Evolutionary conservation across 2,797 vertebrate species (phyloP), one percentile per base, ranked within the genome.

Genomic region (Acanthurus leucopareius): DNA sequence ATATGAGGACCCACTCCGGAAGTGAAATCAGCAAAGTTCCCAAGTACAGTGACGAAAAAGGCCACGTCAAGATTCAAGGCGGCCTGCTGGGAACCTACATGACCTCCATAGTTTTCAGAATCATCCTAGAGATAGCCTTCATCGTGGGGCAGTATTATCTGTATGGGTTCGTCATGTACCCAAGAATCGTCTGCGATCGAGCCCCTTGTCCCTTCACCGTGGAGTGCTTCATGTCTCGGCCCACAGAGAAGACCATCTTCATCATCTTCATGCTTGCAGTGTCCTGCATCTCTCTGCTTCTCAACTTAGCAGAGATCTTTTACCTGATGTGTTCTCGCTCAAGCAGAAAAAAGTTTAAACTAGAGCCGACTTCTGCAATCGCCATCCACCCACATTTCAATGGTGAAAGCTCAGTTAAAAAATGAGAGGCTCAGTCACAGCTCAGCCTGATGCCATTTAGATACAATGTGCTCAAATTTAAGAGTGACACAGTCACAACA

Each of bases 171-270:
- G 73, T 97, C 74, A 89, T 99, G 94, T 90, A 94, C 0, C 96
- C 93, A 0, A 93, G 94, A 69, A 93, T 99, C 19, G 96, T 94
- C 15, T 99, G 98, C 75, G 91, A 96, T 66, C 80, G 97, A 49
- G 92, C 89, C 0, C 98, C 98, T 0, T 99, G 98, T 87, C 98
- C 98, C 0, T 97, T 97, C 86, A 96, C 96, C 0, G 97, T 99
- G 1, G 98, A 99, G 94, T 99, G 98, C 69, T 99, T 93, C 95
- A 98, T 99, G 87, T 99, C 98, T 1, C 96, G 97, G 1, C 98
- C 97, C 73, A 99, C 98, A 0, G 98, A 99, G 92, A 99, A 99
- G 90, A 98, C 97, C 86, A 96, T 99, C 92, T 99, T 99, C 93
- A 98, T 99, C 90, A 94, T 98, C 91, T 99, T 99, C 92, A 99